These are phyloP conservation scores for Plectrocnemia conspersa DNA, from an alignment of 1,140 invertebrate species.

Conservation along the genomic window DNA sequence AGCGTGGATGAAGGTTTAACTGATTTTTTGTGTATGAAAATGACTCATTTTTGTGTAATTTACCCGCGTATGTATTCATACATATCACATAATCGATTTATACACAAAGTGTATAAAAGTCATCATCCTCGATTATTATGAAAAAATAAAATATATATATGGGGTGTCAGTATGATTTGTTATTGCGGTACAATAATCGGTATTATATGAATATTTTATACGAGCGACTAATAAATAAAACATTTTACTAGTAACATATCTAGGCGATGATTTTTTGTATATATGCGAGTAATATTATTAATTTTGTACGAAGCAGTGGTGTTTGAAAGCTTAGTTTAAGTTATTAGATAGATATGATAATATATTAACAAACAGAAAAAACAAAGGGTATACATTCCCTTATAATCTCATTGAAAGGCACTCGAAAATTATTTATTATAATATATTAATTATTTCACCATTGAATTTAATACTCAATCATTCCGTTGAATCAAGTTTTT, in stretches of 20 bases:
- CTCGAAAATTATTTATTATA: too few relatives aligned
- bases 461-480: not conserved
- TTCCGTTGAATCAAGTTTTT: not conserved
- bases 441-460: conserved; percentile 9
- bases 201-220: not conserved
- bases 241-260: not conserved
- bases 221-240: not conserved
- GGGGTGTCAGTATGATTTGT: not conserved
- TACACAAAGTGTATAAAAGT: conserved; percentile 2
- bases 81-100: conserved; percentile 28
- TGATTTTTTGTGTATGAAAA: not conserved
- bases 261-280: not conserved
- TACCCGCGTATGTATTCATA: conserved; percentile 29
- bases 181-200: not conserved
- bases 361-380: conserved; percentile 8
- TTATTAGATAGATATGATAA: not conserved
- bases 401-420: too few relatives aligned
- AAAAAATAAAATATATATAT: not conserved
- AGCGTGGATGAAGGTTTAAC: not conserved
- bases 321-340: not conserved
- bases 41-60: conserved; percentile 17
- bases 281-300: not conserved
- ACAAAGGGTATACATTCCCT: not conserved
- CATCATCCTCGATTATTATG: not conserved
- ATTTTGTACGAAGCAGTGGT: not conserved